Percentiles rank a stretch among this genome's conserved stretches.
These are phyloP conservation scores for Hippocampus kuda DNA, from an alignment of 2,797 vertebrate genomes.

Conservation along the genomic window DNA sequence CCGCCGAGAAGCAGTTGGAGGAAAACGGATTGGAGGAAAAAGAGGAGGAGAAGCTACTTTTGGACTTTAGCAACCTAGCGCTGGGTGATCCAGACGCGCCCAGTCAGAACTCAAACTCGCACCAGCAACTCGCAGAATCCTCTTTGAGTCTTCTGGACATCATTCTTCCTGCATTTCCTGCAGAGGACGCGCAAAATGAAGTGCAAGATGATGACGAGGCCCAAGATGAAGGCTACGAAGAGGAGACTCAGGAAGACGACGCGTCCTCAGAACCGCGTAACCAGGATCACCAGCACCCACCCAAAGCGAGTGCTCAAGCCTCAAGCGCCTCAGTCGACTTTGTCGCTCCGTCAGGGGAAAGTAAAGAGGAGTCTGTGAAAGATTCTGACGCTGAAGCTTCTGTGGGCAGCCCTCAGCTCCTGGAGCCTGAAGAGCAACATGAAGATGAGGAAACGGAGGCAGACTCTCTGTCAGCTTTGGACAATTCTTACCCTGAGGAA, in stretches of 20 bases:
- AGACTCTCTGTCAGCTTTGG: constrained; percentile 18
- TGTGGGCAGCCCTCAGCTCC: neutral
- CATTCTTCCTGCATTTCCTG: constrained; percentile 53
- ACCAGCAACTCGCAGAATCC: constrained; percentile 25
- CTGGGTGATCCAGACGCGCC: constrained; percentile 26
- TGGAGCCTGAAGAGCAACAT: constrained; percentile 18
- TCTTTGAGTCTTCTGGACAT: constrained; percentile 53
- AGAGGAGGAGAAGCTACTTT: constrained; percentile 46
- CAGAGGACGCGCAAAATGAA: neutral
- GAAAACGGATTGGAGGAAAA: constrained; percentile 2
- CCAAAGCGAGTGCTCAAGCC: neutral
- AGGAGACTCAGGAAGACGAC: constrained; percentile 7
- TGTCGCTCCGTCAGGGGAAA: neutral
- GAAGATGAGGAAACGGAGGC: constrained; percentile 36
- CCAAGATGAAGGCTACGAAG: constrained; percentile 9
- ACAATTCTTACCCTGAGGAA: constrained; percentile 17
- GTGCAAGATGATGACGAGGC: neutral
- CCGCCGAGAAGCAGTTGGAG: constrained; percentile 54
- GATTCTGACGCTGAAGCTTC: neutral
- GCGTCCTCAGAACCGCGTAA: neutral
- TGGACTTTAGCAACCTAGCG: constrained; percentile 62
- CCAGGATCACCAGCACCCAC: neutral
- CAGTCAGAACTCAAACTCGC: constrained; percentile 16
- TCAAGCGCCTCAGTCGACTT: neutral
- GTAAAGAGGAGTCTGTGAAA: neutral